phyloP scores from a whole-genome alignment of 2,888 invertebrate genomes.

The Leptogaster cylindrica region DNA sequence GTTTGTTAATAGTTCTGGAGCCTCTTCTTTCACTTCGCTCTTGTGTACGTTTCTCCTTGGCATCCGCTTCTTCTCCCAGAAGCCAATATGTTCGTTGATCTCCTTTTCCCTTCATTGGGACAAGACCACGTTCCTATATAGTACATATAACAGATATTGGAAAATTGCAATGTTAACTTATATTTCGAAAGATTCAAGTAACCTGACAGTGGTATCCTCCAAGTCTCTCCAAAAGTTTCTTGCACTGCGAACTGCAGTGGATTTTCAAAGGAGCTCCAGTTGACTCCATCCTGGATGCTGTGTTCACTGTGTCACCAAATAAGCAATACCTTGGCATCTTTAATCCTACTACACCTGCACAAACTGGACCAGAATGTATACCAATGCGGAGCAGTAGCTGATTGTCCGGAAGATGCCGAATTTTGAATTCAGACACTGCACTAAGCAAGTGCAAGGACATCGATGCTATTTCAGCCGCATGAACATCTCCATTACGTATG shows the following conservation, averaged over 20 bases:
- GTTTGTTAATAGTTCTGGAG: constrained; percentile 60
- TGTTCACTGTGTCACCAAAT: constrained; percentile 93
- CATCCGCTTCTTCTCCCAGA: constrained; percentile 73
- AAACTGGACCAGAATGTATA: constrained; percentile 90
- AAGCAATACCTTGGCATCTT: constrained; percentile 94
- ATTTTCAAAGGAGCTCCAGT: constrained; percentile 83
- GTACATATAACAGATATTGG: background rate
- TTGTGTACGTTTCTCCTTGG: constrained; percentile 66
- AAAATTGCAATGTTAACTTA: background rate
- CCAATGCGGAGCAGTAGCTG: constrained; percentile 87
- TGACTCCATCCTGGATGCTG: constrained; percentile 86
- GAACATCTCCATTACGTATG: constrained; percentile 83
- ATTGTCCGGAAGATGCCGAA: constrained; percentile 85
- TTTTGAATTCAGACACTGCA: constrained; percentile 83
- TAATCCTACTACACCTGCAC: constrained; percentile 89
- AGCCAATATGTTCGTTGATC: constrained; percentile 85
- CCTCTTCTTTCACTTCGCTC: constrained; percentile 64
- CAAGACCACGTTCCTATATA: constrained; percentile 73
- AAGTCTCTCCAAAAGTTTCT: constrained; percentile 70
- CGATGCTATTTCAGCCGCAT: constrained; percentile 91
- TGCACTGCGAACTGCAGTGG: constrained; percentile 80
- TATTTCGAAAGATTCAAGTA: background rate
- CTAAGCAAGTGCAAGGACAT: constrained; percentile 89
- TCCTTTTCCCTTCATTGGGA: constrained; percentile 84
- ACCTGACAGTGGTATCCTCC: constrained; percentile 73